phyloP scores from a whole-genome alignment of 2,113 vertebrate genomes.

The Microtus richardsoni region DNA sequence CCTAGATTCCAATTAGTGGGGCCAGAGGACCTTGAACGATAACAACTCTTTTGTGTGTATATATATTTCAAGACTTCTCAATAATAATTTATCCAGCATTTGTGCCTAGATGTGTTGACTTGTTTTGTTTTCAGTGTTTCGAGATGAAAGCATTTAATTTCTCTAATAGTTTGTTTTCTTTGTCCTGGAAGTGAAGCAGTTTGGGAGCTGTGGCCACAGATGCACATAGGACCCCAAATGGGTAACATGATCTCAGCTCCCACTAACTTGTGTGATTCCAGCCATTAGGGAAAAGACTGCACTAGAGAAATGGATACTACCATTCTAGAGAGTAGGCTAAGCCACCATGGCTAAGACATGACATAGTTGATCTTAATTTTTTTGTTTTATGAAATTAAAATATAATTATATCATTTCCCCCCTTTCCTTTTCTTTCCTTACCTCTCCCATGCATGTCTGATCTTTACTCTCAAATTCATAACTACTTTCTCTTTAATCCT shows the following conservation, averaged over 20 bases:
- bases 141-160: conserved; percentile 51
- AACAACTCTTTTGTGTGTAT: conserved; percentile 1
- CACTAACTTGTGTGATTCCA: conserved; percentile 36
- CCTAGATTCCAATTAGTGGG: conserved; percentile 41
- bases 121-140: conserved; percentile 63
- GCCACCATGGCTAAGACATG: not conserved
- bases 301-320: conserved; percentile 20
- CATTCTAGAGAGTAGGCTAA: conserved; percentile 34
- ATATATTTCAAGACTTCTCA: conserved; percentile 44
- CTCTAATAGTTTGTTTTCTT: conserved; percentile 64
- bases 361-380: conserved; percentile 35
- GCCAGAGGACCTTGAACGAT: not conserved
- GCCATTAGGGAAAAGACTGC: conserved; percentile 54
- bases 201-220: conserved; percentile 58
- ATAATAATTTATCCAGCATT: conserved; percentile 30
- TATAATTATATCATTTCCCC: not conserved
- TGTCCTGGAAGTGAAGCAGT: conserved; percentile 55
- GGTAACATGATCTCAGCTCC: conserved; percentile 56
- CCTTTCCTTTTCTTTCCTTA: not conserved
- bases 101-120: conserved; percentile 64
- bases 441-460: not conserved
- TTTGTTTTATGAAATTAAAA: not conserved
- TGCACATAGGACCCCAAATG: conserved; percentile 53
- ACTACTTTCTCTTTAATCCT: not conserved
- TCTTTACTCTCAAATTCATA: not conserved